Evolutionary conservation across 2,797 vertebrate genomes (phyloP).

Genomic region (Rhabdomys pumilio): DNA sequence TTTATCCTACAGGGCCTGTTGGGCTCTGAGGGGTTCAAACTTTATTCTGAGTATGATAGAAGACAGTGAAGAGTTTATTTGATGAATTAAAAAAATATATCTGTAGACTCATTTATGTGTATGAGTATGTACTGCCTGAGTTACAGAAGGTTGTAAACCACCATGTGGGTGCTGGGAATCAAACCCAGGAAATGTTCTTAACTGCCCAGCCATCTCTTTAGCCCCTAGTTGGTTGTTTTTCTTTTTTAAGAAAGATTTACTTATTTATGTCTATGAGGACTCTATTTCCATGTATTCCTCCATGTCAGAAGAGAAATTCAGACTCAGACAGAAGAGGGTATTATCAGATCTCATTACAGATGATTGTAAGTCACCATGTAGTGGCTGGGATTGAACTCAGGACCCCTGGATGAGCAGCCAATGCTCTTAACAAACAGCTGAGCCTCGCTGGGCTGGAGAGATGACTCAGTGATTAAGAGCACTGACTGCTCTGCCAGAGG

Average conservation of each 20-base stretch:
- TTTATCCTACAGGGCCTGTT: not conserved
- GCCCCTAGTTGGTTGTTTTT: not conserved
- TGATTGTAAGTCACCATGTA: not conserved
- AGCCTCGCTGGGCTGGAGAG: not conserved
- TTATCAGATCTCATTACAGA: not conserved
- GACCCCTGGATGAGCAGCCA: not conserved
- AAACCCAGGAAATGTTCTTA: not conserved
- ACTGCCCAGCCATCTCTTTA: not conserved
- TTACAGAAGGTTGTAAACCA: not conserved
- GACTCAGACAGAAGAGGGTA: not conserved
- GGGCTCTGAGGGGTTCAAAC: not conserved
- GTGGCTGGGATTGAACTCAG: not conserved
- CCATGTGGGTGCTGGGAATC: not conserved
- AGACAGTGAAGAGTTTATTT: not conserved
- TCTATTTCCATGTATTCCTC: not conserved
- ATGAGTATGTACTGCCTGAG: not conserved
- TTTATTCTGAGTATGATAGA: slow-evolving; percentile 2
- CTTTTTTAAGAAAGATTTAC: not conserved
- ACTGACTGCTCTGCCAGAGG: no score
- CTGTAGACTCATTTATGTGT: not conserved
- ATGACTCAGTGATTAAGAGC: no score
- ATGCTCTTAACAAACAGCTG: no score
- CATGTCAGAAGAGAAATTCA: not conserved
- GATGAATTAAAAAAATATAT: not conserved
- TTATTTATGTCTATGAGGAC: not conserved